A percentile compares a stretch with the other conserved stretches of the same genome.
Conservation (phyloP, 1,140 invertebrate genomes). For the Leptinotarsa lineolata region DNA sequence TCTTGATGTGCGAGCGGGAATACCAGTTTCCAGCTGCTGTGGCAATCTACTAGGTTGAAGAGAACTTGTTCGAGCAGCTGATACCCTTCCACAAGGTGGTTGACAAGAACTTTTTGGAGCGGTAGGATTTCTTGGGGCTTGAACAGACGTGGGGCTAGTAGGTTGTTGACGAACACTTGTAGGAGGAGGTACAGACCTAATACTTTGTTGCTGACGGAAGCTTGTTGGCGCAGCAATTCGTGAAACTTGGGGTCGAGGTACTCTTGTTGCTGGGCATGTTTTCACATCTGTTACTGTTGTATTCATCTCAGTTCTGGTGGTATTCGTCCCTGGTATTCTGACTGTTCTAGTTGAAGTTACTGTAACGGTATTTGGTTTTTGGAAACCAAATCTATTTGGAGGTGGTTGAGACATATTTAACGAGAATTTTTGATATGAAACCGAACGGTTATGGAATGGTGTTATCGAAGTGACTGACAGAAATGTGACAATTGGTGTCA, state of each 20-base stretch:
- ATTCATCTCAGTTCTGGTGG: not conserved
- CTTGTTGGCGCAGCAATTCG: not conserved
- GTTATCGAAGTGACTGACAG: not conserved
- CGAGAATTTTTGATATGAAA: not conserved
- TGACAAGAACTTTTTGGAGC: too few relatives aligned
- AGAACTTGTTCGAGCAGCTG: too few relatives aligned
- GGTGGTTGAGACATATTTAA: slow-evolving; percentile 3
- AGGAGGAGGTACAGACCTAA: not conserved
- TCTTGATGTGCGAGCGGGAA: not conserved
- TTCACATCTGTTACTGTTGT: not conserved
- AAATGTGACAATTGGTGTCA: not conserved
- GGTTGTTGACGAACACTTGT: not conserved
- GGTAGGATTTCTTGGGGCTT: too few relatives aligned
- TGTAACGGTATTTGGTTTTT: not conserved
- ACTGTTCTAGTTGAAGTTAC: not conserved
- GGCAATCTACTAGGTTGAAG: too few relatives aligned
- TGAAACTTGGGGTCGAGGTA: not conserved
- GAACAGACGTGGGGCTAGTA: too few relatives aligned
- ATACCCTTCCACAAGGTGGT: too few relatives aligned
- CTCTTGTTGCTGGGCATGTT: not conserved
- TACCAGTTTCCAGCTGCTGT: too few relatives aligned
- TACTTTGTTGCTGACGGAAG: not conserved
- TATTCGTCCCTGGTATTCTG: not conserved
- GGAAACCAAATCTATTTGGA: slow-evolving; percentile 10
- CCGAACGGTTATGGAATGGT: not conserved